Percentiles rank a stretch among this genome's conserved stretches.
phyloP scores from a whole-genome alignment of 2,797 vertebrate genomes.

The Enteromius anoplus region DNA sequence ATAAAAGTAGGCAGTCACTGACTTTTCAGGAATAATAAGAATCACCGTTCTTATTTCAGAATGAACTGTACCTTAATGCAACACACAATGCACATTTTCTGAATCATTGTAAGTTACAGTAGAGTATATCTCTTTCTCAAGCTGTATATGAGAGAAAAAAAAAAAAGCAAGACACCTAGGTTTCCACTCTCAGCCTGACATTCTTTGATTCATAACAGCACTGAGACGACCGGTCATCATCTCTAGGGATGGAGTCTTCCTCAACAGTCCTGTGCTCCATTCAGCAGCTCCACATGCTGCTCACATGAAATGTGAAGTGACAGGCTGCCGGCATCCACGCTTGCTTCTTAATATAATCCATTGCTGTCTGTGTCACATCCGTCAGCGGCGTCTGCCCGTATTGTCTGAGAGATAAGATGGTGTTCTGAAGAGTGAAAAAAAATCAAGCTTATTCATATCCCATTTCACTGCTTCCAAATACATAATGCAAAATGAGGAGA shows the following conservation, averaged over 20 bases:
- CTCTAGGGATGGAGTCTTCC: conserved; percentile 51
- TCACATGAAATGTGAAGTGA: conserved; percentile 65
- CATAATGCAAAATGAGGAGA: not conserved
- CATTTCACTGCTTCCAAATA: conserved; percentile 38
- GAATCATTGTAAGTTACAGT: too few relatives aligned
- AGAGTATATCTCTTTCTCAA: not conserved
- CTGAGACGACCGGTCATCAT: conserved; percentile 48
- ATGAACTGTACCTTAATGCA: not conserved
- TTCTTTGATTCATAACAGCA: conserved; percentile 59
- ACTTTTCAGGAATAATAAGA: too few relatives aligned
- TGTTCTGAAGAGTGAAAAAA: conserved; percentile 51
- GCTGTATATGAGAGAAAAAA: not conserved
- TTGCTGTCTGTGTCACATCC: conserved; percentile 59
- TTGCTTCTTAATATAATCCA: conserved; percentile 64
- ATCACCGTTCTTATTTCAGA: not conserved
- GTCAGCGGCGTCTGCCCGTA: conserved; percentile 47
- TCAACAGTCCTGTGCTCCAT: conserved; percentile 45
- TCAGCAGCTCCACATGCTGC: conserved; percentile 41
- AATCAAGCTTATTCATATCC: conserved; percentile 45
- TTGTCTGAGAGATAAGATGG: conserved; percentile 59
- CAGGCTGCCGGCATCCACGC: conserved; percentile 54
- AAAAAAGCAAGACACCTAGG: conserved; percentile 31
- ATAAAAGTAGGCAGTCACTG: too few relatives aligned
- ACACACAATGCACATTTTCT: not conserved
- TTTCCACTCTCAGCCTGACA: conserved; percentile 45